Percentiles rank a stretch among this genome's conserved stretches.
Evolutionary conservation across 2,113 vertebrate genomes (phyloP).

Genomic region (Danionella cerebrum): DNA sequence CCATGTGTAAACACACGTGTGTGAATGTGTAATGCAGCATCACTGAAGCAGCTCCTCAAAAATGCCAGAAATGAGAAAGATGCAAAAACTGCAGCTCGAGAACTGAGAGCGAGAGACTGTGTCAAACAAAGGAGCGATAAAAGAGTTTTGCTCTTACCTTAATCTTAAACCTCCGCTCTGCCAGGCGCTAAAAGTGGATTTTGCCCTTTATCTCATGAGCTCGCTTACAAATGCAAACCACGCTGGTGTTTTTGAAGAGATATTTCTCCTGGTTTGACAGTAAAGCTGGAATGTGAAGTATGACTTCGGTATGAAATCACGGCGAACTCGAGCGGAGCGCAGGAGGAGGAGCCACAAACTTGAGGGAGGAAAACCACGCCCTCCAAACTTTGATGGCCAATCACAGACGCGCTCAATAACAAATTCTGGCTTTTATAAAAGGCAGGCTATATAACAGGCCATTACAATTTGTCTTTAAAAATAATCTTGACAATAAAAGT

Average conservation of each 20-base stretch:
- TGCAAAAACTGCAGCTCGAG: constrained; percentile 64
- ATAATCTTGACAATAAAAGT: no score
- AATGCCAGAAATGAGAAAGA: constrained; percentile 66
- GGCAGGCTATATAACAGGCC: no score
- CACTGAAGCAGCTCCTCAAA: constrained; percentile 35
- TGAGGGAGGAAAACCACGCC: constrained; percentile 18
- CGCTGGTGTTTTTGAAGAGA: constrained; percentile 24
- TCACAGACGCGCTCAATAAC: neutral
- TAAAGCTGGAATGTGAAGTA: constrained; percentile 63
- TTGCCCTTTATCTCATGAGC: neutral
- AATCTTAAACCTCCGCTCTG: constrained; percentile 9
- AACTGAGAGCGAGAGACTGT: constrained; percentile 31
- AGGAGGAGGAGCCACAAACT: constrained; percentile 36
- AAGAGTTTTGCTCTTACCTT: constrained; percentile 48
- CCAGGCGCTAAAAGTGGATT: neutral
- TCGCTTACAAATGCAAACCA: constrained; percentile 9
- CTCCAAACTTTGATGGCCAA: constrained; percentile 3
- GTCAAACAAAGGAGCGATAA: constrained; percentile 49
- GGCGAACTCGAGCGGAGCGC: constrained; percentile 50
- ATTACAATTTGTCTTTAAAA: no score
- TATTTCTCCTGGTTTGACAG: constrained; percentile 48
- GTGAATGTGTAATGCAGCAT: neutral
- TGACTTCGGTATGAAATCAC: constrained; percentile 65
- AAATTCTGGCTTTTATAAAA: no score
- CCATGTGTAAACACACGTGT: neutral